Evolutionary conservation across 2,888 invertebrate species (phyloP).

Genomic region (Quadriops clusia): DNA sequence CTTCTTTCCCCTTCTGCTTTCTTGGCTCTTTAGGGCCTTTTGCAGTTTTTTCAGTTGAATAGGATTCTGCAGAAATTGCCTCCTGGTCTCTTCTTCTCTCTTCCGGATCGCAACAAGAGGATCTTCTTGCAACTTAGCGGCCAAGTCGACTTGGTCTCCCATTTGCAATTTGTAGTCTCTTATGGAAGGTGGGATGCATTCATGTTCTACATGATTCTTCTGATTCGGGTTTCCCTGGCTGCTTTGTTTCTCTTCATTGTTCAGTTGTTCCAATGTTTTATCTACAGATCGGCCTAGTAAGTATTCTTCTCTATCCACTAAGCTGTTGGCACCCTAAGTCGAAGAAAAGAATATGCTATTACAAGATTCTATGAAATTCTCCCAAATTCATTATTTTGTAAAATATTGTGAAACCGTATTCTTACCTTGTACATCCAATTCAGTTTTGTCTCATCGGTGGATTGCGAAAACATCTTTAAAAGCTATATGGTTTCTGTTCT

Average conservation of each 20-base stretch:
- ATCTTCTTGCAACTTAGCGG: slow-evolving; percentile 85
- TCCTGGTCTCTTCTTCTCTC: slow-evolving; percentile 76
- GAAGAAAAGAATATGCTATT: slow-evolving; percentile 8
- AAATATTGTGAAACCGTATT: slow-evolving; percentile 2
- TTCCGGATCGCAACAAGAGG: slow-evolving; percentile 82
- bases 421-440: slow-evolving; percentile 82
- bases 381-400: slow-evolving; percentile 6
- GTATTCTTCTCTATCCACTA: slow-evolving; percentile 76
- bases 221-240: slow-evolving; percentile 33
- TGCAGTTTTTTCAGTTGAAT: slow-evolving; percentile 79
- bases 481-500: too few relatives aligned
- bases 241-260: slow-evolving; percentile 44
- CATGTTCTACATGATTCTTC: slow-evolving; percentile 59
- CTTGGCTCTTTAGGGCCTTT: slow-evolving; percentile 55
- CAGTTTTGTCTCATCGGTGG: too few relatives aligned
- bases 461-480: too few relatives aligned
- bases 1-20: slow-evolving; percentile 41
- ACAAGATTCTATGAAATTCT: slow-evolving; percentile 6
- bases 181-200: slow-evolving; percentile 65
- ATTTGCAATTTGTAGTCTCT: slow-evolving; percentile 34
- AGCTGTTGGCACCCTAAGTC: slow-evolving; percentile 45
- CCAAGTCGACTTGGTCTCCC: slow-evolving; percentile 57
- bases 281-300: slow-evolving; percentile 73
- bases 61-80: slow-evolving; percentile 81
- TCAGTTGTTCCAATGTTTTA: slow-evolving; percentile 60